A percentile compares a stretch with the other conserved stretches of the same genome.
Conservation (phyloP, 2,113 vertebrate genomes). For the Phodopus roborovskii region DNA sequence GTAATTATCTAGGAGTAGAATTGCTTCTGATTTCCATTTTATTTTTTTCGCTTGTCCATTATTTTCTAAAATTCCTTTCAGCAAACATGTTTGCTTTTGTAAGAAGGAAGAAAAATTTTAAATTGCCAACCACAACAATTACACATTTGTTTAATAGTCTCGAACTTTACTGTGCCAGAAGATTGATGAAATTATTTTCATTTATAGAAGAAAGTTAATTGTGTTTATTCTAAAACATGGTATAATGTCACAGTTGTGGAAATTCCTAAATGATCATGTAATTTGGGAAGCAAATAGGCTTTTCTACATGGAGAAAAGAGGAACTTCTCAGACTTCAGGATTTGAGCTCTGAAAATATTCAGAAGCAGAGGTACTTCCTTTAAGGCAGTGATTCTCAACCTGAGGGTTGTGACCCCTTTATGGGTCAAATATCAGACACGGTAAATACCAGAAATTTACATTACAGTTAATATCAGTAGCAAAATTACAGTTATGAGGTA, state of each 20-base stretch:
- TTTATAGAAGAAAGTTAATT: constrained; percentile 33
- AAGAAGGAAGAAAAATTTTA: constrained; percentile 45
- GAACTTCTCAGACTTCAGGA: background rate
- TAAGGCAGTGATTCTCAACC: background rate
- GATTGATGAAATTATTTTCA: constrained; percentile 16
- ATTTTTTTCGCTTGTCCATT: background rate
- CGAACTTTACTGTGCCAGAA: constrained; percentile 17
- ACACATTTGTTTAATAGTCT: constrained; percentile 46
- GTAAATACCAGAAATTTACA: background rate
- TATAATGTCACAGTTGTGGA: background rate
- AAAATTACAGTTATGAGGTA: background rate
- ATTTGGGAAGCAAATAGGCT: background rate
- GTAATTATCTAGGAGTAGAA: background rate
- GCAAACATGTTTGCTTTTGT: constrained; percentile 42
- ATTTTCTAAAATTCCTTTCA: constrained; percentile 56
- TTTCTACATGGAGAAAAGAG: background rate
- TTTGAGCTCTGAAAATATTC: background rate
- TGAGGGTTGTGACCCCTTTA: background rate
- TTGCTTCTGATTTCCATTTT: constrained; percentile 41
- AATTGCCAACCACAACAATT: constrained; percentile 22
- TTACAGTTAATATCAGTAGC: background rate
- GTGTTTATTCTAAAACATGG: constrained; percentile 20
- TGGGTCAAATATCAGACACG: background rate
- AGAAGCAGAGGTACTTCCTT: constrained; percentile 1
- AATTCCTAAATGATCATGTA: background rate